Evolutionary conservation across 2,113 vertebrate species (phyloP), one percentile per base, ranked within the genome.

Genomic region (Aspiorhynchus laticeps): DNA sequence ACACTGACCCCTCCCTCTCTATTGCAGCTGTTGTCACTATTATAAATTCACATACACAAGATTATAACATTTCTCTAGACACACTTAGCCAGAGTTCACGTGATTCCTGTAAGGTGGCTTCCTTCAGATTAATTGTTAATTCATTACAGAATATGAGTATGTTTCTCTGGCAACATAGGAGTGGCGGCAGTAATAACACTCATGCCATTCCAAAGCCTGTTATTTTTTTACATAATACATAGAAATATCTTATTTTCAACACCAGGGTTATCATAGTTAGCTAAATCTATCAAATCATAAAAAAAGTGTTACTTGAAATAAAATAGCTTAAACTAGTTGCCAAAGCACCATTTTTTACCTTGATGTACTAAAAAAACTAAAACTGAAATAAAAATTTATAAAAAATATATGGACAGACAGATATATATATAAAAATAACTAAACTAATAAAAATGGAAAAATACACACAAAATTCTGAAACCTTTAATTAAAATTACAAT

Each of bases 21-120:
- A 51, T 21, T 41, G 63, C 88, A 84, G 88, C 73, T 89, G 85
- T 89, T 87, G 41, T 36, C 71, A 56, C 67, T 73, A 56, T 86
- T 51, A 71, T 14, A 71, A 48, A 83, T 19, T 53, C 31, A 71
- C 48, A 74, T 48, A 84, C 48, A 28, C 65, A 73, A 5, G 21
- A 84, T 84, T 36, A 59, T 10, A 19, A 74, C 5, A 14, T 53
- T 84, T 73, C 65, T 43, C 7, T 26, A 33, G 63, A 21, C 41
- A 83, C 43, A 17, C 31, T 74, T 84, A 53, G 48, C 75, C 46
- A 12, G 15, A 41, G 51, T 38, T 7, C 48, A 56, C 67, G 38
- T 26, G 33, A 53, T 74, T 83, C 67, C 33, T 59, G 46, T n/a
- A 38, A 9, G 12, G 43, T 33, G 61, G 17, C 9, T 65, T 82